Evolutionary conservation across 92 coral and sea anemone genomes (phyloP).

Genomic region (Plumapathes pennacea): DNA sequence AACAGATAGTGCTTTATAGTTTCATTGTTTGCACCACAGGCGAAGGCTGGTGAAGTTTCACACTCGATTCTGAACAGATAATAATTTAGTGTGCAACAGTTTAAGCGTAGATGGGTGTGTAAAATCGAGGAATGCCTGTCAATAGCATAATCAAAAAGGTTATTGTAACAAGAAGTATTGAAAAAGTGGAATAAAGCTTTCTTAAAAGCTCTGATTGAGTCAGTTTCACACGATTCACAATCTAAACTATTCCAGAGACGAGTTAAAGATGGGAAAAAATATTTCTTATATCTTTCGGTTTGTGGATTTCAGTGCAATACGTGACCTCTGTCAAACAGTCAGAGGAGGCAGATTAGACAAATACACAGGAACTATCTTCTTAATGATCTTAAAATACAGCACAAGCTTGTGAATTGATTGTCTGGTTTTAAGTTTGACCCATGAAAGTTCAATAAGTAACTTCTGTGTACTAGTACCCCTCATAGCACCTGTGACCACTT

Average conservation of each 20-base stretch:
- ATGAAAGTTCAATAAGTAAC: constrained; percentile 23
- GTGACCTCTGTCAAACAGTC: constrained; percentile 2
- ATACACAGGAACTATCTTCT: constrained; percentile 15
- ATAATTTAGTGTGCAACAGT: too few relatives aligned
- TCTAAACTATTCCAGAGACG: constrained; percentile 14
- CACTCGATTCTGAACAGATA: too few relatives aligned
- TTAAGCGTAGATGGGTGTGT: constrained; percentile 12
- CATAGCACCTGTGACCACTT: constrained; percentile 15
- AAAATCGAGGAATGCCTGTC: constrained; percentile 1
- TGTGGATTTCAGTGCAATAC: neutral
- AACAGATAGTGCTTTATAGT: too few relatives aligned
- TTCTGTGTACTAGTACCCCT: constrained; percentile 14
- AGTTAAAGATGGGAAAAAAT: constrained; percentile 14
- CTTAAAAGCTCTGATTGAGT: constrained; percentile 8
- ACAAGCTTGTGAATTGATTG: constrained; percentile 15
- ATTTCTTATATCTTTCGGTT: neutral
- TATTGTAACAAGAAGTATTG: neutral
- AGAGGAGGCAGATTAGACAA: neutral
- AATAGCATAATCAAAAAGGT: constrained; percentile 15
- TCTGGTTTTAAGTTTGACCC: constrained; percentile 38
- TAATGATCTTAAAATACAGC: constrained; percentile 22
- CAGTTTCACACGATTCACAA: neutral
- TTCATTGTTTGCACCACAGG: too few relatives aligned
- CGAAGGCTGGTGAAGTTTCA: too few relatives aligned
- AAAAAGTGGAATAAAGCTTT: neutral